A percentile compares a stretch with the other conserved stretches of the same genome.
These are phyloP conservation scores for Cynoglossus semilaevis DNA, from an alignment of 2,113 vertebrate species.

Conservation along the genomic window DNA sequence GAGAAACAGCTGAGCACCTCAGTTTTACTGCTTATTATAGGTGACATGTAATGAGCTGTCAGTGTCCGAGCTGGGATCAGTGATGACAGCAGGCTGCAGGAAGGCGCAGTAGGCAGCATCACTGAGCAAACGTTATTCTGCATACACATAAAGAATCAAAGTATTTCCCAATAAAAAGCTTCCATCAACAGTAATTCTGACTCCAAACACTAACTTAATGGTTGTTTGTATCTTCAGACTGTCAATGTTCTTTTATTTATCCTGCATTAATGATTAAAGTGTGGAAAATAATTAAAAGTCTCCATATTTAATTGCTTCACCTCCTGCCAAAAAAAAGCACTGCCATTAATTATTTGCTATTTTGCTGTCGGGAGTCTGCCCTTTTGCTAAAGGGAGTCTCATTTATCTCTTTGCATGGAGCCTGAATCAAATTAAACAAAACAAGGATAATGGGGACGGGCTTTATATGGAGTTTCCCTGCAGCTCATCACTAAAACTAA, in stretches of 20 bases:
- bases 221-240: no score
- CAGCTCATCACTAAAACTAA: not conserved
- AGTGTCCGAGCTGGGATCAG: not conserved
- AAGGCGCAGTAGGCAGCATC: conserved; percentile 18
- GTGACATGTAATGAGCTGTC: not conserved
- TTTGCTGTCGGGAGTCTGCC: conserved; percentile 68
- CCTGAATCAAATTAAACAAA: conserved; percentile 36
- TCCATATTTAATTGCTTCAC: conserved; percentile 2
- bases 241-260: not conserved
- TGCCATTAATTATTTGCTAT: conserved; percentile 74
- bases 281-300: not conserved
- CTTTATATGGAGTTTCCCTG: conserved; percentile 17
- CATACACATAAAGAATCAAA: not conserved
- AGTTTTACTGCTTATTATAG: not conserved
- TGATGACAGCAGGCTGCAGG: conserved; percentile 27
- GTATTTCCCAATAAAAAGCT: not conserved
- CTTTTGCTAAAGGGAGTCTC: conserved; percentile 60
- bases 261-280: conserved; percentile 29
- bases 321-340: conserved; percentile 11
- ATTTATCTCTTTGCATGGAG: conserved; percentile 56
- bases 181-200: not conserved
- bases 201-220: no score
- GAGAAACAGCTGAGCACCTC: not conserved
- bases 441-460: conserved; percentile 16
- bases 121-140: not conserved